These are phyloP conservation scores for Apostichopus japonicus DNA, from an alignment of 35 echinoderm and acorn worm species.

Conservation along the genomic window DNA sequence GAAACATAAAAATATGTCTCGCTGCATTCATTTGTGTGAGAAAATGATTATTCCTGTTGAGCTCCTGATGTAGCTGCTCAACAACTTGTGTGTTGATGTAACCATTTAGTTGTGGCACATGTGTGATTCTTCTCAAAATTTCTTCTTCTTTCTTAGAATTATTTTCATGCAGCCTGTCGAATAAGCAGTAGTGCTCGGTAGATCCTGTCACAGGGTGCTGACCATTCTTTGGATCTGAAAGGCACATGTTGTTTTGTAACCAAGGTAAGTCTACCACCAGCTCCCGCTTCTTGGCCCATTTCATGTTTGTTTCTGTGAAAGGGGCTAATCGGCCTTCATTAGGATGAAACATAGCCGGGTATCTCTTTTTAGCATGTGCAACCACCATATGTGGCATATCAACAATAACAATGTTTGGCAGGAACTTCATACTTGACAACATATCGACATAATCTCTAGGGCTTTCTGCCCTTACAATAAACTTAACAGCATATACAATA, in stretches of 20 bases:
- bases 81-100: not conserved
- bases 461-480: slow-evolving; percentile 41
- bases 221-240: not conserved
- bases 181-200: slow-evolving; percentile 11
- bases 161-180: slow-evolving; percentile 20
- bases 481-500: slow-evolving; percentile 53
- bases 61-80: not conserved
- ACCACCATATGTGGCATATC: slow-evolving; percentile 65
- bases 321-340: not conserved
- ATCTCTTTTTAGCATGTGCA: slow-evolving; percentile 25
- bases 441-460: slow-evolving; percentile 50
- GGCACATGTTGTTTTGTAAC: not conserved
- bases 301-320: not conserved
- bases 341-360: not conserved
- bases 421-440: slow-evolving; percentile 24
- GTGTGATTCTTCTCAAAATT: not conserved
- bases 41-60: not conserved
- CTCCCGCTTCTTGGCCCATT: not conserved
- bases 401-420: slow-evolving; percentile 47
- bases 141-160: not conserved
- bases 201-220: slow-evolving; percentile 4
- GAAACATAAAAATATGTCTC: slow-evolving; percentile 13
- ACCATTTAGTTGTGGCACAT: not conserved
- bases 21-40: not conserved
- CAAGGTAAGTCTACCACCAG: not conserved